Evolutionary conservation across 2,797 vertebrate species (phyloP), one percentile per base, ranked within the genome.

Genomic region (Scyliorhinus canicula): DNA sequence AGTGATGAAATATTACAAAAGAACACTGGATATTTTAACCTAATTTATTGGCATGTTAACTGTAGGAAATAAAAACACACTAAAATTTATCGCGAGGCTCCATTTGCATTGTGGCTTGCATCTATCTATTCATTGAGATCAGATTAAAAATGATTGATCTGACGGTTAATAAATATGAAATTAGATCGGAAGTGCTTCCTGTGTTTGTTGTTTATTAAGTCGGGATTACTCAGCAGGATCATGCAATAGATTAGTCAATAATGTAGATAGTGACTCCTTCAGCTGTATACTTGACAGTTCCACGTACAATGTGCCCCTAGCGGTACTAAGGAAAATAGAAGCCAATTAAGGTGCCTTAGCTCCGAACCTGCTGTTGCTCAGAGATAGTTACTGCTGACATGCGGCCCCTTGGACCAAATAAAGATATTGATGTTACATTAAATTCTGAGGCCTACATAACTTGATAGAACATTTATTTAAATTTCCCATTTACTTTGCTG

Each of bases 101-200:
- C 19, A 63, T 60, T 21, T 90, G 86, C 60, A 91, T 65, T 65
- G 7, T 63, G n/a, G 12, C 88, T 44, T 2, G 88, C 8, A 40
- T 65, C 60, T 65, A 65, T 74, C 69, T 26, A 16, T 60, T 91
- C n/a, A 9, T 63, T 91, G 16, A 91, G 11, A 65, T 65, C 21
- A 44, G 60, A 91, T 91, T 44, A 65, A 91, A 91, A n/a, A 91
- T 65, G 60, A 91, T 91, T 91, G 60, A 91, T 91, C 88, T 63
- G 8, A 65, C 88, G 88, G 60, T 91, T 91, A 91, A 91, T 91
- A 91, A 91, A 91, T 65, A 91, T 65, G 60, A 65, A 60, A 91
- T 91, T 88, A 88, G 85, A 35, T 35, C 35, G 31, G 52, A 24
- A 44, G n/a, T 91, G 60, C 60, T 44, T 91, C 60, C 65, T 21